These are phyloP conservation scores for Sepioteuthis lessoniana DNA, from an alignment of 2,888 invertebrate genomes.

Conservation along the genomic window DNA sequence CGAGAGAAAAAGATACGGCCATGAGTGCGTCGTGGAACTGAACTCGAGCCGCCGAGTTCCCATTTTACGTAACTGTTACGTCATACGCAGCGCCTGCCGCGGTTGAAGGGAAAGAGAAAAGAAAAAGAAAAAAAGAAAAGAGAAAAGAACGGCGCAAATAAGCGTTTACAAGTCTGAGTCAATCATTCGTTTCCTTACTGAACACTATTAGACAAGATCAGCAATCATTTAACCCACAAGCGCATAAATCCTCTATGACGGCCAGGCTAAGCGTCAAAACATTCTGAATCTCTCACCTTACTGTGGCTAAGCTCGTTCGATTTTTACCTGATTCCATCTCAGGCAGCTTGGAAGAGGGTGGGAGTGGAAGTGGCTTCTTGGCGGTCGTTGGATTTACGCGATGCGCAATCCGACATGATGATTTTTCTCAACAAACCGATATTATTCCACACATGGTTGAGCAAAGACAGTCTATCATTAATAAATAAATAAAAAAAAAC, in stretches of 20 bases:
- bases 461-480: neutral
- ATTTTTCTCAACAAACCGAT: neutral
- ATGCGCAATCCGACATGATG: neutral
- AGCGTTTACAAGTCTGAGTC: no score
- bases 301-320: neutral
- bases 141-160: neutral
- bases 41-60: no score
- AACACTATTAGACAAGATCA: neutral
- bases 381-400: neutral
- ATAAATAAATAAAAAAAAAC: neutral
- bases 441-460: neutral
- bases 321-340: neutral
- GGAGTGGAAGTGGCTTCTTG: neutral
- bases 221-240: neutral
- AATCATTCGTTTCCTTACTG: no score
- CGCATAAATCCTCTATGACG: neutral
- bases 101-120: no score
- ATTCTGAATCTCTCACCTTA: conserved; percentile 1
- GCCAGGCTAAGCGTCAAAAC: neutral
- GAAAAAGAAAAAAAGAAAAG: no score
- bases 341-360: neutral
- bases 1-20: no score
- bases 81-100: no score
- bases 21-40: no score
- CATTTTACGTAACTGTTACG: no score